These are phyloP conservation scores for Lysandra coridon DNA, from an alignment of 2,888 invertebrate genomes.

Conservation along the genomic window DNA sequence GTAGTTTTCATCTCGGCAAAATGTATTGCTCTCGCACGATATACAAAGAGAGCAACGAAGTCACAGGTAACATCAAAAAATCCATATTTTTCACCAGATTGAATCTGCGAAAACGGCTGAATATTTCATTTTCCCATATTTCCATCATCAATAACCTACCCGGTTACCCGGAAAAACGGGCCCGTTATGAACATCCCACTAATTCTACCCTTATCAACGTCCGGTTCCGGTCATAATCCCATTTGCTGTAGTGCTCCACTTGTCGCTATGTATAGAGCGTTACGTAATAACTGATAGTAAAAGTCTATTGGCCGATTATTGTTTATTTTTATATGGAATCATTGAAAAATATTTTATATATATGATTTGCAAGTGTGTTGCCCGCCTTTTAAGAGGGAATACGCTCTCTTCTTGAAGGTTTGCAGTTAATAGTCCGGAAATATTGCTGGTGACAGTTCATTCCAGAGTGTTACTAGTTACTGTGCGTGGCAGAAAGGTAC, in stretches of 20 bases:
- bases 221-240: conserved; percentile 10
- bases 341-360: no score
- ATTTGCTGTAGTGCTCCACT: not conserved
- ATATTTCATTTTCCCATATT: not conserved
- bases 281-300: not conserved
- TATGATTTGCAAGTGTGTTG: no score
- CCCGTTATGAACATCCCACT: not conserved
- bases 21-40: no score
- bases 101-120: not conserved
- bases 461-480: no score
- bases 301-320: not conserved
- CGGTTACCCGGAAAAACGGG: not conserved
- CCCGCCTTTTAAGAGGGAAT: no score
- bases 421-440: no score
- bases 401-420: no score
- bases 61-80: not conserved
- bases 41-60: no score
- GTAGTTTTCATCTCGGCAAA: no score
- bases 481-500: no score
- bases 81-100: not conserved
- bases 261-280: not conserved
- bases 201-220: conserved; percentile 25
- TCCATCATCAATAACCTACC: conserved; percentile 14
- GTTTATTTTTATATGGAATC: no score
- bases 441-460: no score